Evolutionary conservation across 2,888 invertebrate species (phyloP).

Genomic region (Thymelicus acteon): DNA sequence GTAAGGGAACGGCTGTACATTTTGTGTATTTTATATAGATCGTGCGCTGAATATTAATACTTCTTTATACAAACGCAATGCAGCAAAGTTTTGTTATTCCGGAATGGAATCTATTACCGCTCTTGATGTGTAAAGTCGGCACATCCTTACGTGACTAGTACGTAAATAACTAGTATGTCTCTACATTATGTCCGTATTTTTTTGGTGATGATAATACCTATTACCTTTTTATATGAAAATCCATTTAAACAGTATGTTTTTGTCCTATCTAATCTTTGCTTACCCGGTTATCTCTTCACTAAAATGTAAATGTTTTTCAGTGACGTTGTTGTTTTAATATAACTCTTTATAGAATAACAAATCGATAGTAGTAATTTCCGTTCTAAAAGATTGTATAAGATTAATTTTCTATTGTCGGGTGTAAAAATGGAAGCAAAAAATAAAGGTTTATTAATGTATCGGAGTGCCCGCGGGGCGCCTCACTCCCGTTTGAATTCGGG

Average conservation of each 20-base stretch:
- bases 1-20: background rate
- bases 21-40: too few species aligned
- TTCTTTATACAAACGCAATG: too few species aligned
- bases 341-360: background rate
- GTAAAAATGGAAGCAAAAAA: background rate
- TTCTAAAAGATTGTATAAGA: background rate
- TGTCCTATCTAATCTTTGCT: background rate
- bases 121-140: too few species aligned
- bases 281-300: background rate
- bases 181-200: too few species aligned
- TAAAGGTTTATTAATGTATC: constrained; percentile 24
- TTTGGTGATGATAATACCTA: too few species aligned
- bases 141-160: too few species aligned
- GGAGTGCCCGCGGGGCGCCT: constrained; percentile 30
- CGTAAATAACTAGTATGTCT: too few species aligned
- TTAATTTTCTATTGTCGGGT: background rate
- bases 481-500: constrained; percentile 36
- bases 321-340: background rate
- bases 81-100: too few species aligned
- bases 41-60: too few species aligned
- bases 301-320: background rate
- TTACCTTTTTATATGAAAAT: too few species aligned
- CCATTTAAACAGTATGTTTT: too few species aligned
- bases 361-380: background rate
- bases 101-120: too few species aligned